Conservation (phyloP, 2,113 vertebrate species). For the Tenrec ecaudatus region DNA sequence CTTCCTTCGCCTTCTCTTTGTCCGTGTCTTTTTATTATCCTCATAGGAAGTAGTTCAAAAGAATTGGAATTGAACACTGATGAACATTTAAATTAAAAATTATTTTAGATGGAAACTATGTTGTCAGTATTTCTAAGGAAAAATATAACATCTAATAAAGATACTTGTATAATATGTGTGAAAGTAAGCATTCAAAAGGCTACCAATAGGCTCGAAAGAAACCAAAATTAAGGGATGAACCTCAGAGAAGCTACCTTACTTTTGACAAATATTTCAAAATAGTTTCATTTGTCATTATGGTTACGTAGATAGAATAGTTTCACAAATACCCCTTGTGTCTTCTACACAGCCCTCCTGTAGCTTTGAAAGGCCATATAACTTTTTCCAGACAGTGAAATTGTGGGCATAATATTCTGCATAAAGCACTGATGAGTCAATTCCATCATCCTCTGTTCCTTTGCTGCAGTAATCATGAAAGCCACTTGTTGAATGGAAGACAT, state of each 20-base stretch:
- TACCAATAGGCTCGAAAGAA: not conserved
- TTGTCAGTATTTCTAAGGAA: not conserved
- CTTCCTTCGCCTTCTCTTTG: not conserved
- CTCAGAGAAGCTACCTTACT: not conserved
- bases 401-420: not conserved
- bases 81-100: not conserved
- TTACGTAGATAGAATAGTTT: not conserved
- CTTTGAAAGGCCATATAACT: not conserved
- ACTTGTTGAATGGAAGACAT: not conserved
- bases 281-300: not conserved
- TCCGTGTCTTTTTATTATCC: not conserved
- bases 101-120: not conserved
- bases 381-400: not conserved
- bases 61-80: not conserved
- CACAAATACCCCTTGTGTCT: not conserved
- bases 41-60: not conserved
- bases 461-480: accelerated
- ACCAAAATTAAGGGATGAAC: not conserved
- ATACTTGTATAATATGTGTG: not conserved
- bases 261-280: not conserved
- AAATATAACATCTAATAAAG: not conserved
- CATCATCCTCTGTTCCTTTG: not conserved
- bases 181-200: not conserved
- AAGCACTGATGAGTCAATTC: not conserved
- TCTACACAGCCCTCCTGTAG: too few relatives aligned